These are phyloP conservation scores for Callithrix jacchus DNA, from an alignment of 2,113 vertebrate genomes.

Conservation along the genomic window DNA sequence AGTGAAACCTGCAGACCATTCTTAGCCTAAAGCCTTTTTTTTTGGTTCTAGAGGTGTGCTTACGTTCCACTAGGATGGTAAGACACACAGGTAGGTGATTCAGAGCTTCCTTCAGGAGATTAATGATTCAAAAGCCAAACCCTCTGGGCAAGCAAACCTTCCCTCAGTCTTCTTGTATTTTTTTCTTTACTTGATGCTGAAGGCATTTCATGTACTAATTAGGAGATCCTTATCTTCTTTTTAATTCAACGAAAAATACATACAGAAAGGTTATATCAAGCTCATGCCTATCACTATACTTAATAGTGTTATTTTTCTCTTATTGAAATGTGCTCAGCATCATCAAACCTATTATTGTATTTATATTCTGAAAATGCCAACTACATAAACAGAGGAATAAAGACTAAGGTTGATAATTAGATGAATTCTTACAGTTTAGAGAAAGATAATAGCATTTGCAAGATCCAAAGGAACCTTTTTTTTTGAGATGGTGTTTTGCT, in stretches of 20 bases:
- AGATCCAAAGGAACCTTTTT: not conserved
- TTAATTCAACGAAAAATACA: not conserved
- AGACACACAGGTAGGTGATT: constrained; percentile 12
- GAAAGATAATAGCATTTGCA: not conserved
- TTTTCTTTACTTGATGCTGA: not conserved
- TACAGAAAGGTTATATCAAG: not conserved
- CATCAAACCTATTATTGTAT: not conserved
- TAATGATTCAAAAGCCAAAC: constrained; percentile 41
- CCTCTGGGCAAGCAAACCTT: not conserved
- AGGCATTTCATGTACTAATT: not conserved
- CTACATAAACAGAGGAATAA: not conserved
- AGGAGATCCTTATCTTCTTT: constrained; percentile 19
- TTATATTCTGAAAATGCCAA: constrained; percentile 1
- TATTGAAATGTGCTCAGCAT: not conserved
- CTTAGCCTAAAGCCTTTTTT: not conserved
- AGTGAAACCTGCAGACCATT: constrained; percentile 10
- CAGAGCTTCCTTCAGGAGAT: constrained; percentile 29
- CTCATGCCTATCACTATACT: not conserved
- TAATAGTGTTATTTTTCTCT: not conserved
- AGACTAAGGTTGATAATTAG: not conserved
- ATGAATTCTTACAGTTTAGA: not conserved
- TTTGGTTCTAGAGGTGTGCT: not conserved
- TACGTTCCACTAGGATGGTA: not conserved
- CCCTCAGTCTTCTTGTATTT: not conserved
- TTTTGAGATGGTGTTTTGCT: too few species aligned